Evolutionary conservation across 1,140 invertebrate genomes (phyloP).

Genomic region (Hypothenemus hampei): DNA sequence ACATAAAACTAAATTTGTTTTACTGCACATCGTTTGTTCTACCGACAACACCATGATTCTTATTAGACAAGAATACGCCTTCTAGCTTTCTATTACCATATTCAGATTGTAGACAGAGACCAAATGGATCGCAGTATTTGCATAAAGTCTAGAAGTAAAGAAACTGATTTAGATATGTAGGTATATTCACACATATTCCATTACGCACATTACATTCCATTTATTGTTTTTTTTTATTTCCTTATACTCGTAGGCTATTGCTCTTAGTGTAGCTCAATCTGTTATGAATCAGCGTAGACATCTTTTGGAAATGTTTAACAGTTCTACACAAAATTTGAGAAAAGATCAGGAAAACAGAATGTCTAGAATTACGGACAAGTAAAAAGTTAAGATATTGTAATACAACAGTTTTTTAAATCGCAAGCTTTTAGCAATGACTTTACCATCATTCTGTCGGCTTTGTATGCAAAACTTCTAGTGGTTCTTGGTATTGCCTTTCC

Average conservation of each 20-base stretch:
- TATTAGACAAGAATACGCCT: too few species aligned
- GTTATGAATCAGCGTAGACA: conserved; percentile 42
- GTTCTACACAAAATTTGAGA: conserved; percentile 21
- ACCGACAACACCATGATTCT: too few species aligned
- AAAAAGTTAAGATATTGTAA: conserved; percentile 44
- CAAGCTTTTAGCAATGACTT: conserved; percentile 47
- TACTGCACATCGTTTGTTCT: too few species aligned
- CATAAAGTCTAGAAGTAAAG: too few species aligned
- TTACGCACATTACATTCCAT: too few species aligned
- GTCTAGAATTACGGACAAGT: conserved; percentile 42
- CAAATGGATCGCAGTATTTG: too few species aligned
- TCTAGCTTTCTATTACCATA: too few species aligned
- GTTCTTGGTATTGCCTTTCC: conserved; percentile 71
- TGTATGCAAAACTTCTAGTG: conserved; percentile 75
- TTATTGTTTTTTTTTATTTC: too few species aligned
- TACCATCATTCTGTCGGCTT: conserved; percentile 60
- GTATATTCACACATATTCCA: too few species aligned
- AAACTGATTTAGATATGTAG: too few species aligned
- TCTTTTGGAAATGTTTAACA: conserved; percentile 33
- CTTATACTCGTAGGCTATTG: conserved; percentile 46
- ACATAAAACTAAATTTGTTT: too few species aligned
- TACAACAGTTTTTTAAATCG: background rate
- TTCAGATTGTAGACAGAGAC: too few species aligned
- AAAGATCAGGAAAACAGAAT: conserved; percentile 28
- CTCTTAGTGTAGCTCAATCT: conserved; percentile 49